phyloP scores from a whole-genome alignment of 2,888 invertebrate species.

The Polyommatus iphigenia region DNA sequence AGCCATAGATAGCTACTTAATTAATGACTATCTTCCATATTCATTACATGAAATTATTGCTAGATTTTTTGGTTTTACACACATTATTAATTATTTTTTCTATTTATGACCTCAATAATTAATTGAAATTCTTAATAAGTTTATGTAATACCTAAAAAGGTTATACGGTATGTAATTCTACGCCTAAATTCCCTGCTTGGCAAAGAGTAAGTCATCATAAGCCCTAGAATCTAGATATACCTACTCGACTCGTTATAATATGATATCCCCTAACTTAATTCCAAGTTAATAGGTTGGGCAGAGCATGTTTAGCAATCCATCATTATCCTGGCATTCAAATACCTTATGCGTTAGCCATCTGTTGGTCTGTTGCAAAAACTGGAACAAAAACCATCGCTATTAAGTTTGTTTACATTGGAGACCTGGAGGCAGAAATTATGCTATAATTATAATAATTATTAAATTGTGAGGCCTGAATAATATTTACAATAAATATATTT shows the following conservation, averaged over 20 bases:
- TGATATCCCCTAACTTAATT: not conserved
- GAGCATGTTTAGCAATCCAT: not conserved
- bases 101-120: too few relatives aligned
- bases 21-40: too few relatives aligned
- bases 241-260: too few relatives aligned
- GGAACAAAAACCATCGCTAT: not conserved
- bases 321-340: not conserved
- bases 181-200: not conserved
- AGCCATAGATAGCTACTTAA: too few relatives aligned
- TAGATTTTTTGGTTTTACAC: too few relatives aligned
- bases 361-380: slow-evolving; percentile 6
- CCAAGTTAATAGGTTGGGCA: not conserved
- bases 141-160: too few relatives aligned
- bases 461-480: not conserved
- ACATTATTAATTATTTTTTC: too few relatives aligned
- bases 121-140: too few relatives aligned
- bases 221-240: not conserved
- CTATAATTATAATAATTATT: not conserved
- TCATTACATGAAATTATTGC: too few relatives aligned
- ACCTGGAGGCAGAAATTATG: not conserved
- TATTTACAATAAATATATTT: not conserved
- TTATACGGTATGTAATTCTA: too few relatives aligned
- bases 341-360: not conserved
- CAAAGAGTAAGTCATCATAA: not conserved
- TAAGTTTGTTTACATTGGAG: not conserved